phyloP scores from a whole-genome alignment of 2,113 vertebrate genomes.

The Sylvia atricapilla region DNA sequence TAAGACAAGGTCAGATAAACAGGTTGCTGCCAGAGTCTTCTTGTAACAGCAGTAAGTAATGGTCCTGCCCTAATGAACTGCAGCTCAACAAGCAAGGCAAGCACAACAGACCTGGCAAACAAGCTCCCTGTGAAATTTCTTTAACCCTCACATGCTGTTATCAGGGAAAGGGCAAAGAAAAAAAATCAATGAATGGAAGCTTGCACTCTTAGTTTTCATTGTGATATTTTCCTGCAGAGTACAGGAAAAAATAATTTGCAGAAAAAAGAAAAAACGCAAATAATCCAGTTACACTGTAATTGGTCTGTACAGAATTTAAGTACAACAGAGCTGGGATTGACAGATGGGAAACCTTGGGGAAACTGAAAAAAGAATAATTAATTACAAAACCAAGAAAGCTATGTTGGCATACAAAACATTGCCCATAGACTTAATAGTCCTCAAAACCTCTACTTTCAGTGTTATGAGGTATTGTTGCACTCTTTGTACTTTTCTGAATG shows the following conservation, averaged over 20 bases:
- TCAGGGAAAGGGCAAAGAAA: neutral
- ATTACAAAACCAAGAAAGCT: neutral
- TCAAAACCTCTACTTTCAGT: neutral
- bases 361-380: neutral
- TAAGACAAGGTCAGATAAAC: neutral
- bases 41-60: neutral
- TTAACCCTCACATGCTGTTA: neutral
- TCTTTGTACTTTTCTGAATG: neutral
- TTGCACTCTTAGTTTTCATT: neutral
- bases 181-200: accelerated
- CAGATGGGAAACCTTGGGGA: neutral
- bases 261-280: neutral
- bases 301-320: neutral
- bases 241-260: neutral
- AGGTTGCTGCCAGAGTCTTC: neutral
- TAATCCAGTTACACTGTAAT: neutral
- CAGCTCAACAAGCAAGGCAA: neutral
- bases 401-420: neutral
- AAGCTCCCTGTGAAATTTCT: neutral
- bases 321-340: neutral
- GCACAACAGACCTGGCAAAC: neutral
- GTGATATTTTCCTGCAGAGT: neutral
- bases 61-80: neutral
- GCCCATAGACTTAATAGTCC: neutral
- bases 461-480: neutral